Base-by-base conservation (phyloP, 2,888 invertebrate genomes). In the Helobdella robusta region DNA sequence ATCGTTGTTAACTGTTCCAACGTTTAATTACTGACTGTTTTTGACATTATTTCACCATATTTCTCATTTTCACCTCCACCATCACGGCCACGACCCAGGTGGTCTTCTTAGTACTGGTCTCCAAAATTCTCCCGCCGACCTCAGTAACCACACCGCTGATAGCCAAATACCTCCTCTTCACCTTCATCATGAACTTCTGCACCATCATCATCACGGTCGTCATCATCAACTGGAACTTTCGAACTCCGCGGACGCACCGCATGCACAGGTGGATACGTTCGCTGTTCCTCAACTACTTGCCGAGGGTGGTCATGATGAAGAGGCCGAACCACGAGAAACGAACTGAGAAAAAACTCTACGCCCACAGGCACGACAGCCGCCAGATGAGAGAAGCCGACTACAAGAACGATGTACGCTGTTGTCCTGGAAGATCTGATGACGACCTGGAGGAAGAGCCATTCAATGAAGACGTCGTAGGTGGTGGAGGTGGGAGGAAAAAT, bases 141-240 rank as follows among this genome's bases (percentile, higher is more conserved):
- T 97, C 97, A 62, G 86, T 95, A 70, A 95, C 95, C 77, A 85
- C 99, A 76, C 98, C 98, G 65, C 86, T 98, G 69, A 97, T 99
- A 76, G 95, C 97, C 80, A 98, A 97, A 83, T 98, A 98, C 82
- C 67, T 67, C 34, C 67, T 67, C 54, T 97, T 98, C 82, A 98
- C 97, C 67, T 98, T 98, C 83, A 93, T 98, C 75, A 95, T 98
- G 95, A 98, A 98, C 82, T 95, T 97, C 70, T 91, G 97, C 77
- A 94, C 95, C 84, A 98, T 99, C 82, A 85, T 98, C 75, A 91
- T 97, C 66, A 98, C 95, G 48, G 97, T 98, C 71, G 88, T 98
- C 78, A 95, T 98, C 79, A 97, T 98, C 78, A 99, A 98, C 81
- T 93, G 95, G 89, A 97, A 98, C 81, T 98, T 97, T 83, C 48